Evolutionary conservation across 2,797 vertebrate species (phyloP).

Genomic region (Poliocrania exsul): DNA sequence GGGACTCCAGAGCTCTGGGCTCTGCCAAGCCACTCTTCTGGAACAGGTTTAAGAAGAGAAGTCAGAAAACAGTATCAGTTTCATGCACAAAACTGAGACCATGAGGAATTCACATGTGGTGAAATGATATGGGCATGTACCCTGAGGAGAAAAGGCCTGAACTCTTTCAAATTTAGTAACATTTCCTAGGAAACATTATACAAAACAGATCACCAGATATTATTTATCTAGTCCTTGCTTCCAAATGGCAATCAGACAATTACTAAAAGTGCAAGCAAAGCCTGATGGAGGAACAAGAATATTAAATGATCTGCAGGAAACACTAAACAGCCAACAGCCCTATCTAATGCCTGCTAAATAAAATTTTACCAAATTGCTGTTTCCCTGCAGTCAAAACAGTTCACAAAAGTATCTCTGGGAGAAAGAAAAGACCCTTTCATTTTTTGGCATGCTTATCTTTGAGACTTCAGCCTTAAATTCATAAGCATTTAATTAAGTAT

Average conservation of each 20-base stretch:
- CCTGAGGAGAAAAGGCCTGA: neutral
- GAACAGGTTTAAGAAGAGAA: neutral
- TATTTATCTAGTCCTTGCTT: neutral
- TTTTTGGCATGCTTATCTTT: constrained; percentile 7
- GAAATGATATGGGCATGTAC: neutral
- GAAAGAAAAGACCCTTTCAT: constrained; percentile 16
- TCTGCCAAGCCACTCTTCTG: neutral
- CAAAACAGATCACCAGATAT: neutral
- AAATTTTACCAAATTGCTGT: neutral
- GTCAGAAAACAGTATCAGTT: neutral
- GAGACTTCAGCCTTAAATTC: neutral
- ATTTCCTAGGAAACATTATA: neutral
- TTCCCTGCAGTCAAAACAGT: constrained; percentile 20
- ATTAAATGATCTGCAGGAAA: neutral
- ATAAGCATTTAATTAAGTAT: constrained; percentile 29
- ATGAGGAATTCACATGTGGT: neutral
- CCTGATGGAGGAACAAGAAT: neutral
- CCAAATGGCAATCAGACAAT: neutral
- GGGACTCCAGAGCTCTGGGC: neutral
- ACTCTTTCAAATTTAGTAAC: neutral
- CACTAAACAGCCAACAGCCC: neutral
- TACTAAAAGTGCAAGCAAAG: neutral
- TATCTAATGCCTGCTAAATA: neutral
- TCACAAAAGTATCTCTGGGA: neutral
- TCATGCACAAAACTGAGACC: neutral